phyloP scores from a whole-genome alignment of 2,888 invertebrate genomes.

The Trachelus iudaicus region DNA sequence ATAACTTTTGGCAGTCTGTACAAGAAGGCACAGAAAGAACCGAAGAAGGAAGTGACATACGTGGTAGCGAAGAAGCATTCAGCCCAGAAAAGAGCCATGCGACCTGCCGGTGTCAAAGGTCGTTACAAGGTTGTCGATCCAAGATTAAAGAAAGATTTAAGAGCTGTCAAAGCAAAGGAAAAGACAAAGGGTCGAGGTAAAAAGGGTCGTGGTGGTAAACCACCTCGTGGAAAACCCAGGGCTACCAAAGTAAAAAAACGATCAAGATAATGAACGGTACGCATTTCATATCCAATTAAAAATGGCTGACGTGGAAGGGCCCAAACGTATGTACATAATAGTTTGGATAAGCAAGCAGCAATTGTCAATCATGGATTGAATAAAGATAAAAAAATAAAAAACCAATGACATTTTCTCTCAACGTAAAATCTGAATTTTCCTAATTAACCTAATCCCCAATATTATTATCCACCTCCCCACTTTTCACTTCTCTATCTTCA shows the following conservation, averaged over 20 bases:
- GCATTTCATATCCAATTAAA: not conserved
- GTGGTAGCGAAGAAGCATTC: constrained; percentile 92
- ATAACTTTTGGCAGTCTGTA: constrained; percentile 76
- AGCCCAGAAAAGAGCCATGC: constrained; percentile 78
- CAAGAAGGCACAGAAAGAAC: constrained; percentile 86
- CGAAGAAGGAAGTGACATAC: constrained; percentile 91
- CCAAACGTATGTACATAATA: not conserved
- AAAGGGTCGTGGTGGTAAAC: constrained; percentile 59
- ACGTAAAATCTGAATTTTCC: too few relatives aligned
- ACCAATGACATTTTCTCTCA: too few relatives aligned
- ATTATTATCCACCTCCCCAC: not conserved
- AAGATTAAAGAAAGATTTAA: constrained; percentile 93
- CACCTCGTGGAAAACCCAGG: constrained; percentile 38
- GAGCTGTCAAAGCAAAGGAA: constrained; percentile 74
- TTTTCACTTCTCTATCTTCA: constrained; percentile 9
- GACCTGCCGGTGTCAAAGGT: constrained; percentile 92
- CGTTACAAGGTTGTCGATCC: constrained; percentile 95
- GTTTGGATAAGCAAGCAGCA: not conserved
- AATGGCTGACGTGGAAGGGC: not conserved
- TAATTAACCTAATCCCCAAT: too few relatives aligned
- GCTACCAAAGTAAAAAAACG: constrained; percentile 29
- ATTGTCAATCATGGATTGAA: not conserved
- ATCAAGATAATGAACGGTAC: not conserved
- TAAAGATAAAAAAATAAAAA: not conserved
- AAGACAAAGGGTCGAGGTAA: constrained; percentile 67